Evolutionary conservation across 2,797 vertebrate genomes (phyloP).

Genomic region (Hoplostethus mediterraneus): DNA sequence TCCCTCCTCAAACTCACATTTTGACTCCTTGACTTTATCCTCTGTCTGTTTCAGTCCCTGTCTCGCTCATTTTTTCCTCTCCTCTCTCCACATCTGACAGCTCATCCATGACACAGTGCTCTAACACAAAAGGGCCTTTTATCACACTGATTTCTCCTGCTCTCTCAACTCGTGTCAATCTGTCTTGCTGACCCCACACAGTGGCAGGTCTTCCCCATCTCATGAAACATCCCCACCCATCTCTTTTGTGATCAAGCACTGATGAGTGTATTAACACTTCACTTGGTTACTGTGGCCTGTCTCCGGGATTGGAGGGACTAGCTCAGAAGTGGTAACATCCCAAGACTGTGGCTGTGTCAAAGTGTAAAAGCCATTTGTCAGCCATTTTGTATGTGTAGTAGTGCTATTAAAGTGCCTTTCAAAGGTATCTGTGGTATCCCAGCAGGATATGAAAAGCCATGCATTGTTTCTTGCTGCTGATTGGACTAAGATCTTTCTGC

Average conservation of each 20-base stretch:
- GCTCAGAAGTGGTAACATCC: background rate
- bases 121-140: slow-evolving; percentile 24
- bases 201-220: slow-evolving; percentile 41
- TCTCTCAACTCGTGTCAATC: slow-evolving; percentile 41
- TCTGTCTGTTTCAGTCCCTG: background rate
- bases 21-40: background rate
- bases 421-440: background rate
- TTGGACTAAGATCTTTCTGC: too few species aligned
- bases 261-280: slow-evolving; percentile 11
- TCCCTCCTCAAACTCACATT: slow-evolving; percentile 12
- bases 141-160: slow-evolving; percentile 27
- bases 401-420: background rate
- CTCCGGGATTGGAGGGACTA: background rate
- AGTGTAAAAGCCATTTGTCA: slow-evolving; percentile 4
- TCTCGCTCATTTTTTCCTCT: background rate
- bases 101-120: background rate
- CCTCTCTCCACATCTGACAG: slow-evolving; percentile 1
- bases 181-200: slow-evolving; percentile 44
- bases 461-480: too few species aligned
- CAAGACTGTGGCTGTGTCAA: background rate
- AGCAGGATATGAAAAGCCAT: background rate
- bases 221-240: slow-evolving; percentile 49
- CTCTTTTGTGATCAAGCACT: slow-evolving; percentile 33
- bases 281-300: background rate
- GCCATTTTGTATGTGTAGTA: background rate